These are phyloP conservation scores for Melangyna quadrimaculata DNA, from an alignment of 2,888 invertebrate genomes.

Conservation along the genomic window DNA sequence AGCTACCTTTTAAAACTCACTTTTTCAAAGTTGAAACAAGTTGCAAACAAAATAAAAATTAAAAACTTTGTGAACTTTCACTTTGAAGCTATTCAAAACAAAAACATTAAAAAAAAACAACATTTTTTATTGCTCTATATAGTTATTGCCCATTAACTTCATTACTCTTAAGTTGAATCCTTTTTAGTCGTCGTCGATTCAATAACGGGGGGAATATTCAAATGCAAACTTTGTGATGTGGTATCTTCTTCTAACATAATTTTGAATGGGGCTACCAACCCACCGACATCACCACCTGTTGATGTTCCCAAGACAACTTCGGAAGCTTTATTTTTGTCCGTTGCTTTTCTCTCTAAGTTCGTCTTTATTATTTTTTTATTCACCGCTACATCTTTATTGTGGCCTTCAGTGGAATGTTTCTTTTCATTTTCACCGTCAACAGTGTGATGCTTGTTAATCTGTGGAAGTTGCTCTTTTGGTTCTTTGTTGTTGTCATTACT, in stretches of 20 bases:
- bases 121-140: slow-evolving; percentile 49
- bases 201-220: slow-evolving; percentile 11
- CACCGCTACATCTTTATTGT: slow-evolving; percentile 10
- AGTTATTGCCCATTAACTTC: slow-evolving; percentile 15
- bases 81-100: neutral
- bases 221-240: slow-evolving; percentile 21
- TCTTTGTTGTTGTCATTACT: slow-evolving; percentile 50
- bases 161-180: neutral
- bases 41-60: neutral
- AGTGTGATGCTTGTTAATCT: slow-evolving; percentile 47
- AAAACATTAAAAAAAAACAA: neutral
- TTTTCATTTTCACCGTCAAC: slow-evolving; percentile 33
- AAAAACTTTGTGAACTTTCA: neutral
- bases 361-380: neutral
- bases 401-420: slow-evolving; percentile 19
- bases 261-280: neutral
- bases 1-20: neutral
- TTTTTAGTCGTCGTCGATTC: neutral
- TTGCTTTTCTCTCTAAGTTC: neutral
- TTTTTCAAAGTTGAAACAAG: neutral
- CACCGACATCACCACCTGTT: slow-evolving; percentile 14
- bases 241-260: slow-evolving; percentile 7
- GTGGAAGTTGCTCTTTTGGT: slow-evolving; percentile 46
- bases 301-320: neutral
- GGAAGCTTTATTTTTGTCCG: neutral